Evolutionary conservation across 2,888 invertebrate genomes (phyloP), one percentile per base, ranked within the genome.

Genomic region (Myopa tessellatipennis): DNA sequence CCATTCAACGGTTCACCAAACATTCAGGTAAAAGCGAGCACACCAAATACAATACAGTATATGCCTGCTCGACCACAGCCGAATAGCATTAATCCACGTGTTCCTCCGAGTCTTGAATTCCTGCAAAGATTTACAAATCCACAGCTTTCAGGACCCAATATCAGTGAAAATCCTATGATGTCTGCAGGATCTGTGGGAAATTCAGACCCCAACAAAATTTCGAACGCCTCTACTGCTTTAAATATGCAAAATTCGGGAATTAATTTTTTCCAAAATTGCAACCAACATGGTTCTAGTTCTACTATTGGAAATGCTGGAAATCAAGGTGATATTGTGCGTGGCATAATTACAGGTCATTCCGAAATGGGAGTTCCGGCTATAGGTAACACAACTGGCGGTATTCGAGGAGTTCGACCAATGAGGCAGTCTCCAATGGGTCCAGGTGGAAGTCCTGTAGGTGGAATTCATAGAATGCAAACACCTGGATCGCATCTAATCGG

Each of bases 31-130:
- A 98, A 98, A 90, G 95, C 98, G 12, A 97, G 96, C 89, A 97
- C 98, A 14, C 98, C 98, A 0, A 98, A 98, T 90, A 98, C 98
- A 58, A 98, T 98, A 87, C 98, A 98, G 91, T 98, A 98, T 91
- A 92, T 98, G 89, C 98, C 98, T 36, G 96, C 97, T 74, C 92
- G 97, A 90, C 96, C 98, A n/a, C 96, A 96, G 87, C 93, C 94
- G 85, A 82, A 79, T 38, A 83, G 80, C 67, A 81, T 58, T 58
- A 72, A 69, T 26, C 71, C 52, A 91, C 91, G 96, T 67, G 94
- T 95, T 12, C 96, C 96, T 6, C 96, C 96, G 61, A 95, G 96
- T 89, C 90, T 97, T 81, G 96, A 97, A 85, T 97, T 97, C 90
- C 90, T 97, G 77, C 96, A 96, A 84, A 92, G 97, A 78, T 97